Percentiles rank a stretch among this genome's conserved stretches.
phyloP scores from a whole-genome alignment of 1,140 invertebrate genomes.

The Penaeus japonicus region DNA sequence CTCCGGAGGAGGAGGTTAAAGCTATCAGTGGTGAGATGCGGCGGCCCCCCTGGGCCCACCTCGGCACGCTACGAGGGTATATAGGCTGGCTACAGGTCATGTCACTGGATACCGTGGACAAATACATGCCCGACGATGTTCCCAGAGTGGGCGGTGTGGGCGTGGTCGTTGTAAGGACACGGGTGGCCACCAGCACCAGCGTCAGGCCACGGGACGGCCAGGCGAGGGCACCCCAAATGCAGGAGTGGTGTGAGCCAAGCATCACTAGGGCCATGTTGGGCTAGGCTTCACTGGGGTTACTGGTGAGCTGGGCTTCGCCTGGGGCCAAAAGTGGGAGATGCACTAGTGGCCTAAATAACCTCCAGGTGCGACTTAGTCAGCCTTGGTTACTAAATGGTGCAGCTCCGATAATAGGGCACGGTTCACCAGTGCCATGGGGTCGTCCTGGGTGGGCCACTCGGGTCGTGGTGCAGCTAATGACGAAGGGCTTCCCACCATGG shows the following conservation, averaged over 20 bases:
- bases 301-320: background rate
- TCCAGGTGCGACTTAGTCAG: conserved; percentile 31
- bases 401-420: conserved; percentile 49
- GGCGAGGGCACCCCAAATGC: conserved; percentile 31
- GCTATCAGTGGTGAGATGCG: conserved; percentile 44
- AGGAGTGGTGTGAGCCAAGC: conserved; percentile 23
- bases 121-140: conserved; percentile 4
- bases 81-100: conserved; percentile 29
- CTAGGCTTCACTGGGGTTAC: no score
- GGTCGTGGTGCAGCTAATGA: conserved; percentile 27
- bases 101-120: conserved; percentile 34
- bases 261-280: conserved; percentile 28
- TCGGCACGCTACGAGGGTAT: conserved; percentile 20
- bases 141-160: conserved; percentile 34
- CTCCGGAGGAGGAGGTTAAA: conserved; percentile 42
- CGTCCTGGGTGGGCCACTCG: conserved; percentile 50
- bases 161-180: conserved; percentile 41
- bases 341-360: conserved; percentile 4
- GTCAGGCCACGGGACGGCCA: conserved; percentile 23
- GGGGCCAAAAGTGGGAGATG: background rate
- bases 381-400: conserved; percentile 55
- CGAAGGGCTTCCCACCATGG: conserved; percentile 43
- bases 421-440: conserved; percentile 46
- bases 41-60: conserved; percentile 24
- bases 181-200: conserved; percentile 24